These are phyloP conservation scores for Panthera leo DNA, from an alignment of 2,113 vertebrate species.

Conservation along the genomic window DNA sequence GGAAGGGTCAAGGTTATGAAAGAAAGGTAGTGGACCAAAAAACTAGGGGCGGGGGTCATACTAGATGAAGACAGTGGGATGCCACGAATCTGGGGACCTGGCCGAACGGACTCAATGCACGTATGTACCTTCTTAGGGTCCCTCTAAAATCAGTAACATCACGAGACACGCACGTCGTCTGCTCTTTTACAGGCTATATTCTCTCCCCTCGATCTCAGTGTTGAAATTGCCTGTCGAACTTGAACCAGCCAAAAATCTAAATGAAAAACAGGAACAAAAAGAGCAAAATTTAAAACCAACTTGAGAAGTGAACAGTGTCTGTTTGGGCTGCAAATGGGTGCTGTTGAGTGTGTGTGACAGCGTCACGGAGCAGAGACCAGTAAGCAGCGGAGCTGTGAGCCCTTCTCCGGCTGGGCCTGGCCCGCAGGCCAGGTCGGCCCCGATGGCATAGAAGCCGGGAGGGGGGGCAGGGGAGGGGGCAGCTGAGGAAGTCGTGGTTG, in stretches of 20 bases:
- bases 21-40: neutral
- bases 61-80: neutral
- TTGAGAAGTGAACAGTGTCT: slow-evolving; percentile 74
- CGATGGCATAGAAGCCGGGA: accelerated
- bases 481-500: neutral
- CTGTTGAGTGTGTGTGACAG: slow-evolving; percentile 48
- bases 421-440: neutral
- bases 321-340: slow-evolving; percentile 70
- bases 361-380: neutral
- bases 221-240: slow-evolving; percentile 68
- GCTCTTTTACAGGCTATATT: slow-evolving; percentile 65
- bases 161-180: neutral
- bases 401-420: neutral
- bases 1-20: neutral
- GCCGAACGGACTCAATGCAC: neutral
- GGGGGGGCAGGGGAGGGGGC: neutral
- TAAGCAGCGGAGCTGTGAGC: slow-evolving; percentile 37
- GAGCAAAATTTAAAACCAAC: slow-evolving; percentile 78
- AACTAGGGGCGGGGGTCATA: neutral
- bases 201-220: slow-evolving; percentile 55
- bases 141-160: slow-evolving; percentile 11
- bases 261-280: slow-evolving; percentile 76
- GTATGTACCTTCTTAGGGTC: neutral
- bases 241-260: slow-evolving; percentile 78
- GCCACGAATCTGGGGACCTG: neutral